These are phyloP conservation scores for Cossypha caffra DNA, from an alignment of 2,797 vertebrate genomes.

Conservation along the genomic window DNA sequence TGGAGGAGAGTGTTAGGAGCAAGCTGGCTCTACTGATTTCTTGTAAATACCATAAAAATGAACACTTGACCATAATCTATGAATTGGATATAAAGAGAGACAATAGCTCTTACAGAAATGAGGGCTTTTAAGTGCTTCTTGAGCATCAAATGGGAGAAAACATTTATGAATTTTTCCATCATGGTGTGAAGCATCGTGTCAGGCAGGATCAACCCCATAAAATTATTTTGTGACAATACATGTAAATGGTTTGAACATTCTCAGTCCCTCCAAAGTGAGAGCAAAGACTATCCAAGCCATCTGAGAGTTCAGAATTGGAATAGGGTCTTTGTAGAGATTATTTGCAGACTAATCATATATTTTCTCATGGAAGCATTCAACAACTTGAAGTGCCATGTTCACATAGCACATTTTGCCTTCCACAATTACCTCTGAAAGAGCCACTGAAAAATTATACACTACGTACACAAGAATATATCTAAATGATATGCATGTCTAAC, in stretches of 20 bases:
- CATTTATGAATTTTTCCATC: slow-evolving; percentile 47
- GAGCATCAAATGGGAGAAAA: slow-evolving; percentile 37
- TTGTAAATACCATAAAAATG: slow-evolving; percentile 55
- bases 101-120: slow-evolving; percentile 42
- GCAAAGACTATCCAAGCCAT: slow-evolving; percentile 14
- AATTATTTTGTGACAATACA: slow-evolving; percentile 50
- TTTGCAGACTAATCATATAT: slow-evolving; percentile 43
- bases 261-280: slow-evolving; percentile 3
- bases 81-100: neutral
- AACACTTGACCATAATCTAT: slow-evolving; percentile 44
- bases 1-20: neutral
- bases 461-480: neutral
- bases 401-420: neutral
- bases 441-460: slow-evolving; percentile 22
- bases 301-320: slow-evolving; percentile 36
- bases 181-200: slow-evolving; percentile 8
- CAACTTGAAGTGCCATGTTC: slow-evolving; percentile 35
- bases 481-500: slow-evolving; percentile 8
- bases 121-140: slow-evolving; percentile 1
- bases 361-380: slow-evolving; percentile 8
- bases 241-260: slow-evolving; percentile 44
- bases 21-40: slow-evolving; percentile 15
- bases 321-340: slow-evolving; percentile 51
- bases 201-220: slow-evolving; percentile 41
- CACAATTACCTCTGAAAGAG: slow-evolving; percentile 44